Evolutionary conservation across 2,113 vertebrate species (phyloP), one percentile per base, ranked within the genome.

Genomic region (Synchiropus splendidus): DNA sequence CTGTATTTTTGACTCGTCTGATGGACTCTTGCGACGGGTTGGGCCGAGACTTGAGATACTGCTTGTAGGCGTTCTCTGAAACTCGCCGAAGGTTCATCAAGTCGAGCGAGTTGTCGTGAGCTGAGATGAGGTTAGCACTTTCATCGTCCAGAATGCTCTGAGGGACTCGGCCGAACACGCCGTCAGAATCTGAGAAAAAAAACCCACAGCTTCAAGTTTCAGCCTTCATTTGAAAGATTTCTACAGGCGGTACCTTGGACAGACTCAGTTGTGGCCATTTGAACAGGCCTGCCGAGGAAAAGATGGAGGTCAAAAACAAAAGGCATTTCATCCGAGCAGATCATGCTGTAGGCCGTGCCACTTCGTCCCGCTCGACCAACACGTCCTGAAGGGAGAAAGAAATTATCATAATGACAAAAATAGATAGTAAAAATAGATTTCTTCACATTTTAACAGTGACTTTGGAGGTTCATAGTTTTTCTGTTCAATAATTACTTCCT

Each of bases 311-410:
- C 95, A 0, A 89, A 92, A 36, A 95, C 78, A 1, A 83, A 93
- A 2, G 94, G 84, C 41, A 90, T 67, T 74, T 99, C 95, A 0
- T 98, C 95, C 0, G 87, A 64, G 51, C 93, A 90, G 54, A 97
- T 81, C 72, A 97, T 58, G 0, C 92, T 97, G 67, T 89, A 96
- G 21, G 94, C 80, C 0, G 72, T 83, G 18, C 95, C 95, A 0
- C 88, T 89, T 34, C 90, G 84, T 9, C 95, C 95, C 0, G 95
- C 94, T 5, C 92, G 89, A 5, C 91, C 93, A 74, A 99, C 95
- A 0, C 93, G 90, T 16, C 94, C 95, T 94, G 67, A 2, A 18
- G 15, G 18, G 17, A 36, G 33, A 44, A 63, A 21, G 44, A 37
- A 15, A 10, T 15, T 2, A 16, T 10, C 9, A n/a, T n/a, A n/a